Percentiles rank a stretch among this genome's conserved stretches.
These are phyloP conservation scores for Acropora tenuis DNA, from an alignment of 64 coral and sea anemone genomes.

Conservation along the genomic window DNA sequence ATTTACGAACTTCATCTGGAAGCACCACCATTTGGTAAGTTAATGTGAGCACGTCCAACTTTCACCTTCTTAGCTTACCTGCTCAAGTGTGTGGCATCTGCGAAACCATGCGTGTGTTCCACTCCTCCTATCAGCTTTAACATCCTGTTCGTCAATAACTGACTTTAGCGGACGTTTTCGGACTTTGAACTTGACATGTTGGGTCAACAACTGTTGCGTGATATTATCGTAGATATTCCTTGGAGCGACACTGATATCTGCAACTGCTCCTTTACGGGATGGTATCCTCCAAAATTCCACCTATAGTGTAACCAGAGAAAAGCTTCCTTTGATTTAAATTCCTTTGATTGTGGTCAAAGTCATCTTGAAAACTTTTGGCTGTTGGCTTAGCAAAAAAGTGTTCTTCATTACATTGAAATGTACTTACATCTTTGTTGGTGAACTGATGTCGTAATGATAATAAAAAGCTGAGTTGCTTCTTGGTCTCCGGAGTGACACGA, in stretches of 20 bases:
- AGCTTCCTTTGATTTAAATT: no score
- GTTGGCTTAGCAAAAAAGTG: no score
- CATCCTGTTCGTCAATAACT: slow-evolving; percentile 9
- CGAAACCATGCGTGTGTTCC: slow-evolving; percentile 32
- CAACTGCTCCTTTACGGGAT: neutral
- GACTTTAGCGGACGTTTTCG: slow-evolving; percentile 45
- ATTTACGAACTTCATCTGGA: no score
- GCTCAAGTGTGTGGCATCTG: slow-evolving; percentile 16
- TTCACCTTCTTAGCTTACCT: neutral
- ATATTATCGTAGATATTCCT: slow-evolving; percentile 20
- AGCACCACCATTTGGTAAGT: no score
- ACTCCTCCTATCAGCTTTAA: neutral
- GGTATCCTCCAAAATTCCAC: slow-evolving; percentile 53
- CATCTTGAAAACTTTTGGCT: no score
- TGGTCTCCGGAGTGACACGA: neutral
- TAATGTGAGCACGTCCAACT: no score
- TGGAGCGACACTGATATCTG: slow-evolving; percentile 41
- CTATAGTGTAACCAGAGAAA: neutral
- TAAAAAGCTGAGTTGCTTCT: neutral
- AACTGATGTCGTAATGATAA: neutral
- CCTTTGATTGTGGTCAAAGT: neutral
- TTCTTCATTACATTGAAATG: no score
- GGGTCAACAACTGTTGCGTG: neutral
- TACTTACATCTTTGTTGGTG: slow-evolving; percentile 21
- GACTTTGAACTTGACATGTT: slow-evolving; percentile 26